Evolutionary conservation across 2,888 invertebrate genomes (phyloP).

Genomic region (Bibio marci): DNA sequence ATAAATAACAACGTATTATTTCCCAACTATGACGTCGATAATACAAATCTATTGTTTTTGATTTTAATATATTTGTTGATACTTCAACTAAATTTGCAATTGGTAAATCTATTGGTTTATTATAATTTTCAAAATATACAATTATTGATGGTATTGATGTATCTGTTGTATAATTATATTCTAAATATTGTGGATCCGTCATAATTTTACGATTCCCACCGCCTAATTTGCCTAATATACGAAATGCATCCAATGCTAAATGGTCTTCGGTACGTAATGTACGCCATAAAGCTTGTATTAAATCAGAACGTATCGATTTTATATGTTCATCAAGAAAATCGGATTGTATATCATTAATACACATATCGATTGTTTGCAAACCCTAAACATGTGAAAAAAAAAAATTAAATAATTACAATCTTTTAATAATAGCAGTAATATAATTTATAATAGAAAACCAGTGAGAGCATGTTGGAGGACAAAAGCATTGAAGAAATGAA

Average conservation of each 20-base stretch:
- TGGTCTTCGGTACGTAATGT: slow-evolving; percentile 81
- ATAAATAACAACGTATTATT: slow-evolving; percentile 74
- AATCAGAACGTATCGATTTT: slow-evolving; percentile 88
- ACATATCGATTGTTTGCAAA: slow-evolving; percentile 84
- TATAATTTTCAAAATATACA: slow-evolving; percentile 75
- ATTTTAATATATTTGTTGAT: slow-evolving; percentile 72
- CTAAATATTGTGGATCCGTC: slow-evolving; percentile 88
- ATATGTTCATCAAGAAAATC: slow-evolving; percentile 98
- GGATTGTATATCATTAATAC: slow-evolving; percentile 96
- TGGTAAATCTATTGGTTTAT: slow-evolving; percentile 64
- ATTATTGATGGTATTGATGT: slow-evolving; percentile 67
- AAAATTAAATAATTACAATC: neutral
- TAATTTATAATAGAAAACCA: too few species aligned
- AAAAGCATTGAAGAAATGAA: too few species aligned
- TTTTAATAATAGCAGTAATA: too few species aligned
- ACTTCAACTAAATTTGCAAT: slow-evolving; percentile 80
- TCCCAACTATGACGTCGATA: slow-evolving; percentile 93
- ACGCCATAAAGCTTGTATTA: slow-evolving; percentile 97
- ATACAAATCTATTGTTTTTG: slow-evolving; percentile 73
- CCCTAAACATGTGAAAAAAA: slow-evolving; percentile 49
- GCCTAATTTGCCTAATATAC: slow-evolving; percentile 96
- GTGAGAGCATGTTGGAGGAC: too few species aligned
- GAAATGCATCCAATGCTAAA: slow-evolving; percentile 74
- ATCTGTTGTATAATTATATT: slow-evolving; percentile 70
- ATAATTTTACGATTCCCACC: slow-evolving; percentile 98